These are phyloP conservation scores for Plecturocebus donacophilus DNA, from an alignment of 2,113 vertebrate genomes.

Conservation along the genomic window DNA sequence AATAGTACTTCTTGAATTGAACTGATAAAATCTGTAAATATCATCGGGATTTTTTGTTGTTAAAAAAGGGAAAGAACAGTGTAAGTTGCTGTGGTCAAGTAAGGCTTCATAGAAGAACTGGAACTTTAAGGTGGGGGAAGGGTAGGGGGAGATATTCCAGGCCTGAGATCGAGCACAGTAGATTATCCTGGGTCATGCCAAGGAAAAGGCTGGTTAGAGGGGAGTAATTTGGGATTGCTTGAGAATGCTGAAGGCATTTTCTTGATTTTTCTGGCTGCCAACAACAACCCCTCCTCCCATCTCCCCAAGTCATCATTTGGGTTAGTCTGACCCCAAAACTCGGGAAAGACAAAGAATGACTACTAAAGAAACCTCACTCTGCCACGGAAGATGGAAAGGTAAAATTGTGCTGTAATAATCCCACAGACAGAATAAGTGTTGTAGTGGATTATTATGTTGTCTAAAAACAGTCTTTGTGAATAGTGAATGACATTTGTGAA, in stretches of 20 bases:
- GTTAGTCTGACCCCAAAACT: conserved; percentile 68
- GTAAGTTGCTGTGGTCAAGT: neutral
- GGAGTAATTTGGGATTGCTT: neutral
- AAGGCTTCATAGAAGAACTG: neutral
- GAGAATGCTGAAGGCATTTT: neutral
- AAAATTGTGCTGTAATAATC: conserved; percentile 79
- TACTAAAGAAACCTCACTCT: conserved; percentile 57
- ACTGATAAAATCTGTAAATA: neutral
- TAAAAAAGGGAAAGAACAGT: neutral
- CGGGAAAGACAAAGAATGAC: conserved; percentile 65
- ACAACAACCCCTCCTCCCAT: neutral
- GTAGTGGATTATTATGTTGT: conserved; percentile 81
- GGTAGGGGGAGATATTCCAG: neutral
- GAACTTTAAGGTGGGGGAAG: neutral
- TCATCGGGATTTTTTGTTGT: neutral
- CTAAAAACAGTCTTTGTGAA: conserved; percentile 78
- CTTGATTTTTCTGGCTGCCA: neutral
- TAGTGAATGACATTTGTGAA: conserved; percentile 71
- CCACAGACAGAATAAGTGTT: conserved; percentile 77
- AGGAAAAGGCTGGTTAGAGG: neutral
- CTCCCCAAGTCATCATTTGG: conserved; percentile 46
- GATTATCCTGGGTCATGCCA: neutral
- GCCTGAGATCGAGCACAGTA: neutral
- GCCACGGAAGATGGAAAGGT: conserved; percentile 67
- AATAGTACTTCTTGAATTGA: neutral